Evolutionary conservation across 2,113 vertebrate species (phyloP).

Genomic region (Phycodurus eques): DNA sequence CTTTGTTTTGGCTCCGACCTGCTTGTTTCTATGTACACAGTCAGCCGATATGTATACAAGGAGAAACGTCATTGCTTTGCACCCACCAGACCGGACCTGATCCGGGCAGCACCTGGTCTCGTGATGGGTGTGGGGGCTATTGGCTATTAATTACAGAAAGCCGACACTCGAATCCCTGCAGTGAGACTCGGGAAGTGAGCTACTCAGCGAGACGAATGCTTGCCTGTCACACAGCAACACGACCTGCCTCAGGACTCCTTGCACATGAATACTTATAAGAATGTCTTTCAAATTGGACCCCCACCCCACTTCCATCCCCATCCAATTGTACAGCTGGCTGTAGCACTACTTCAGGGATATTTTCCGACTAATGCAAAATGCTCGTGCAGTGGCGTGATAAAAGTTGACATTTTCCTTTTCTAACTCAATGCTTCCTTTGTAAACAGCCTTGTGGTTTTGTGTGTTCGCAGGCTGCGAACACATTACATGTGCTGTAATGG

Average conservation of each 20-base stretch:
- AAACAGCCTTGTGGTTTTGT: constrained; percentile 51
- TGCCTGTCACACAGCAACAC: constrained; percentile 56
- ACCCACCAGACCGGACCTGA: constrained; percentile 35
- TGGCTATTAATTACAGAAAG: constrained; percentile 75
- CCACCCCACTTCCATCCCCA: constrained; percentile 40
- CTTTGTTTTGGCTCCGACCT: constrained; percentile 50
- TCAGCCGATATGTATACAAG: constrained; percentile 16
- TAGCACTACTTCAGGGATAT: constrained; percentile 54
- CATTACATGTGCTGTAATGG: constrained; percentile 49
- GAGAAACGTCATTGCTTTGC: constrained; percentile 28
- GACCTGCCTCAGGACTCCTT: constrained; percentile 56
- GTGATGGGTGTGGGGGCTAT: constrained; percentile 53
- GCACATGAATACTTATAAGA: constrained; percentile 54
- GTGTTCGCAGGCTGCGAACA: constrained; percentile 6
- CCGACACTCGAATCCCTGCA: constrained; percentile 55
- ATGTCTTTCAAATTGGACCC: constrained; percentile 46
- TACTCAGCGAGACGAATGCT: constrained; percentile 58
- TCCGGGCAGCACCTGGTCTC: constrained; percentile 64
- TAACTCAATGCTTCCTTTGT: constrained; percentile 64
- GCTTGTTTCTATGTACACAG: constrained; percentile 43
- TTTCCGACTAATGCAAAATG: constrained; percentile 62
- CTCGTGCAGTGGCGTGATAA: constrained; percentile 59
- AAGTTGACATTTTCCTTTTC: constrained; percentile 67
- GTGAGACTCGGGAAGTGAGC: constrained; percentile 59
- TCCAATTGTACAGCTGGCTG: constrained; percentile 55